A percentile compares a stretch with the other conserved stretches of the same genome.
Evolutionary conservation across 2,113 vertebrate genomes (phyloP).

Genomic region (Capricornis sumatraensis): DNA sequence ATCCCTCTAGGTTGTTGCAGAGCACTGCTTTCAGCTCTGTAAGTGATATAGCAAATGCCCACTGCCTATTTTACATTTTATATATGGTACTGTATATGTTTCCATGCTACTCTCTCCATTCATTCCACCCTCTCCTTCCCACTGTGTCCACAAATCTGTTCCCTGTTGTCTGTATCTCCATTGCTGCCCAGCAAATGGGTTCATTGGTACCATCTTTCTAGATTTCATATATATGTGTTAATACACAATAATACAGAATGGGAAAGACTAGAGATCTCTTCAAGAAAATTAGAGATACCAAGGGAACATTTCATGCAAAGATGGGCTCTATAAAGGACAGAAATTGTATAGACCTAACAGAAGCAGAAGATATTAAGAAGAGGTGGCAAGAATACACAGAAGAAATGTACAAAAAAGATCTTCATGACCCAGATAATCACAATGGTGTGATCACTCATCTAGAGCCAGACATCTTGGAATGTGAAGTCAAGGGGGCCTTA

Average conservation of each 20-base stretch:
- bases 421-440: no score
- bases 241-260: not conserved
- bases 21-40: not conserved
- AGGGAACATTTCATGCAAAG: no score
- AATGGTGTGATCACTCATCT: no score
- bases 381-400: no score
- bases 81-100: not conserved
- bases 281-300: no score
- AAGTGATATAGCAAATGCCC: not conserved
- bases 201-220: not conserved
- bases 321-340: no score
- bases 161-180: not conserved
- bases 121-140: not conserved
- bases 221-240: not conserved
- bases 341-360: no score
- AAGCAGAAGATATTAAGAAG: no score
- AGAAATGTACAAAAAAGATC: no score
- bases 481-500: no score
- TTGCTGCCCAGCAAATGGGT: not conserved
- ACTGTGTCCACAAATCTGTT: not conserved
- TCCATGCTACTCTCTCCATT: not conserved
- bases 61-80: not conserved
- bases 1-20: not conserved
- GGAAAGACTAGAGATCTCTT: no score
- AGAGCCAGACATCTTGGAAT: no score